phyloP scores from a whole-genome alignment of 2,113 vertebrate species.

The Gyps fulvus region DNA sequence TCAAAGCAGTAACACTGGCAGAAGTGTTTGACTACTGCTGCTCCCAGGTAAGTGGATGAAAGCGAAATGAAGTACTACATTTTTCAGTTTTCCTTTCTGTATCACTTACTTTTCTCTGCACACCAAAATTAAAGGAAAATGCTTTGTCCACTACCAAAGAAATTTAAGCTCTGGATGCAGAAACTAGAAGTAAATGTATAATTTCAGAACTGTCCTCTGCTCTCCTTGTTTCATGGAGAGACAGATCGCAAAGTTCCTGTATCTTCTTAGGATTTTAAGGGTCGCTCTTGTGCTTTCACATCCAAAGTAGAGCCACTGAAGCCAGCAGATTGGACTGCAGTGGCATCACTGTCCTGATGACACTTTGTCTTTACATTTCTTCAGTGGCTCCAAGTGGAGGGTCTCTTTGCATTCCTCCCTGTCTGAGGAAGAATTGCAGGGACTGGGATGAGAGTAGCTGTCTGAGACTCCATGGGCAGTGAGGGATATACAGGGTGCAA shows the following conservation, averaged over 20 bases:
- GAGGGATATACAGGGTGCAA: background rate
- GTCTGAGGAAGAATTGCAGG: background rate
- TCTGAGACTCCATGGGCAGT: background rate
- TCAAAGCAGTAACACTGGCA: background rate
- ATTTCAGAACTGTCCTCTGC: background rate
- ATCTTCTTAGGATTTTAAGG: background rate
- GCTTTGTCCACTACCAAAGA: background rate
- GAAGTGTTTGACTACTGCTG: background rate
- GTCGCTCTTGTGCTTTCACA: background rate
- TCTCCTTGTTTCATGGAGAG: background rate
- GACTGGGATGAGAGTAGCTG: background rate
- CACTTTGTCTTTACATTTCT: background rate
- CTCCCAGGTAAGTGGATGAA: background rate
- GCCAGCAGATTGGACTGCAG: background rate
- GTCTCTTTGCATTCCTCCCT: background rate
- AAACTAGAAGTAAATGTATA: background rate
- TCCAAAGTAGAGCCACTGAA: background rate
- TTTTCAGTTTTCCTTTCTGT: background rate
- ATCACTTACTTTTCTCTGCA: background rate
- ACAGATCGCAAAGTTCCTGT: background rate
- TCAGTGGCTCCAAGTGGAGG: background rate
- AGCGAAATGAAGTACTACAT: background rate
- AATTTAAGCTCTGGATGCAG: background rate
- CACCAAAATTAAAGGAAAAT: background rate
- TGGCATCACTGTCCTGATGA: background rate